These are phyloP conservation scores for Todus mexicanus DNA, from an alignment of 2,797 vertebrate genomes.

Conservation along the genomic window DNA sequence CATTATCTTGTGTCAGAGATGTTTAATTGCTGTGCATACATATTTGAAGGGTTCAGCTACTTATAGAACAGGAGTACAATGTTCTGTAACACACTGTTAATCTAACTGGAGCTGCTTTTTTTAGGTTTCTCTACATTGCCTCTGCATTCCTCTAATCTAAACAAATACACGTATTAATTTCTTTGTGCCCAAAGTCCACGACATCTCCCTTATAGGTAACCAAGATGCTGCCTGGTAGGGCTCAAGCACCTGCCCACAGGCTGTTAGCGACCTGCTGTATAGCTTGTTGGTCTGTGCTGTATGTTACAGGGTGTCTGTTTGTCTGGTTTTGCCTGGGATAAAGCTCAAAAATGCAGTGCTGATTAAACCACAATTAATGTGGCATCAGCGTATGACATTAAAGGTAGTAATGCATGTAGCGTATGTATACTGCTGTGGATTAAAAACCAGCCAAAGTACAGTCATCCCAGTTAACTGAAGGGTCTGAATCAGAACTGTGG, in stretches of 20 bases:
- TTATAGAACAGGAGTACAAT: not conserved
- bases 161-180: not conserved
- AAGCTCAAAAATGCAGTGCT: not conserved
- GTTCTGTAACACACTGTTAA: not conserved
- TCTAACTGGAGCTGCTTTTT: not conserved
- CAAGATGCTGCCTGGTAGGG: not conserved
- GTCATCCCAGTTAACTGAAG: not conserved
- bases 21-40: not conserved
- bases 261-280: not conserved
- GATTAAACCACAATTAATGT: not conserved
- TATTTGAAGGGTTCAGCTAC: not conserved
- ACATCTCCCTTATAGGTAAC: not conserved
- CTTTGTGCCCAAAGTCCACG: not conserved
- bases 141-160: not conserved
- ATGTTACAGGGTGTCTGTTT: not conserved
- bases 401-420: not conserved
- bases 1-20: not conserved
- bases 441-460: not conserved
- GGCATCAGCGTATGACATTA: not conserved
- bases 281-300: not conserved
- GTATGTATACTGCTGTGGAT: rapidly evolving
- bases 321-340: not conserved
- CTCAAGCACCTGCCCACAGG: not conserved
- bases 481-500: not conserved
- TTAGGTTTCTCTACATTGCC: not conserved